Evolutionary conservation across 2,888 invertebrate genomes (phyloP).

Genomic region (Drosophila sordidapex): DNA sequence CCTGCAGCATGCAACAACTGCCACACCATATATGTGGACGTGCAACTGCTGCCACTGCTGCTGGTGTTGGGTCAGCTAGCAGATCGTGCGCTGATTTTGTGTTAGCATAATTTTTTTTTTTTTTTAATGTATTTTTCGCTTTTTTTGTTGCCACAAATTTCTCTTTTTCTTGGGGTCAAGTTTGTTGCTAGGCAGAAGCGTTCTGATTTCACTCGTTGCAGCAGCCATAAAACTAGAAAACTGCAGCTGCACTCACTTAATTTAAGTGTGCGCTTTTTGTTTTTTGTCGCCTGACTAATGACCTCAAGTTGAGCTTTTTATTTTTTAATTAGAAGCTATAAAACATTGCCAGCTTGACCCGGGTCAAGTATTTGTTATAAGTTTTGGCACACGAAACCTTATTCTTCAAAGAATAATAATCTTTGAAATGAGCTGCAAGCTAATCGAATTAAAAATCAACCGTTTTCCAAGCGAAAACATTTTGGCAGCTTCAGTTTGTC

Average conservation of each 20-base stretch:
- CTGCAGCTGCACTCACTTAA: slow-evolving; percentile 55
- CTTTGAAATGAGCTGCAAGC: neutral
- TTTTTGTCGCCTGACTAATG: slow-evolving; percentile 31
- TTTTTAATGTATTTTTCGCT: slow-evolving; percentile 33
- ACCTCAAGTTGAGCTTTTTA: slow-evolving; percentile 11
- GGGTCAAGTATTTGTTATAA: neutral
- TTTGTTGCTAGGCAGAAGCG: slow-evolving; percentile 72
- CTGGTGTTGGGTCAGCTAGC: slow-evolving; percentile 59
- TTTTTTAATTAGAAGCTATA: slow-evolving; percentile 44
- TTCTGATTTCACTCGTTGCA: slow-evolving; percentile 68
- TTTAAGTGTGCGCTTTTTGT: slow-evolving; percentile 23
- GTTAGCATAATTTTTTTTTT: slow-evolving; percentile 47
- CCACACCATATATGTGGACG: slow-evolving; percentile 58
- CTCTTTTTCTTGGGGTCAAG: slow-evolving; percentile 81
- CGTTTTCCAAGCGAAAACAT: neutral
- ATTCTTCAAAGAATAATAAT: neutral
- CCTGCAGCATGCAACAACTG: slow-evolving; percentile 65
- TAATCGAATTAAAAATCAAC: neutral
- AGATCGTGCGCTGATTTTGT: slow-evolving; percentile 77
- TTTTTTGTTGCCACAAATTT: slow-evolving; percentile 67
- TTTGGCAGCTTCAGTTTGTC: neutral
- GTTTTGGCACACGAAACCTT: neutral
- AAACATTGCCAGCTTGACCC: slow-evolving; percentile 24
- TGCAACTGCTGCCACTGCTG: slow-evolving; percentile 32
- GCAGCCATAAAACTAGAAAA: neutral